Conservation (phyloP, 1,140 invertebrate genomes). For the Drosophila ficusphila region DNA sequence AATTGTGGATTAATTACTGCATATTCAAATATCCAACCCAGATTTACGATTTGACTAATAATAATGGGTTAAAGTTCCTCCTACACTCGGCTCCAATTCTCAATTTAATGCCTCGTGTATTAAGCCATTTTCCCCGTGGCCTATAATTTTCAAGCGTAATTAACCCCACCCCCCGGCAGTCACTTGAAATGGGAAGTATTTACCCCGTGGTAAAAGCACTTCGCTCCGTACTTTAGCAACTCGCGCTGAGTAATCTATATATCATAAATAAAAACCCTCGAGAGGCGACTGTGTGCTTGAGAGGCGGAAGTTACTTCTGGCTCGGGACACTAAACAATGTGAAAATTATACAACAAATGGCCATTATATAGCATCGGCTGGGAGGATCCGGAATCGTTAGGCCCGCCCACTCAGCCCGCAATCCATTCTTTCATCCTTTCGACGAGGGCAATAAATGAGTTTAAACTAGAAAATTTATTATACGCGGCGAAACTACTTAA, state of each 20-base stretch:
- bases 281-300: conserved; percentile 14
- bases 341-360: conserved; percentile 81
- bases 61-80: conserved; percentile 11
- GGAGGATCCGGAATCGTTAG: conserved; percentile 22
- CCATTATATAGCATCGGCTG: conserved; percentile 54
- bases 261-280: conserved; percentile 69
- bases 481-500: conserved; percentile 79
- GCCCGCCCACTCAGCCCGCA: conserved; percentile 13
- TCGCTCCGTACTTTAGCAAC: conserved; percentile 34
- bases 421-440: conserved; percentile 49
- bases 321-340: conserved; percentile 72
- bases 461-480: conserved; percentile 82
- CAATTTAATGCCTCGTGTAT: conserved; percentile 33
- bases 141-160: conserved; percentile 51
- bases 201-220: conserved; percentile 18
- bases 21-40: neutral
- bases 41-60: neutral
- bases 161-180: conserved; percentile 18
- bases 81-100: neutral
- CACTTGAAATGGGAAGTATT: conserved; percentile 2
- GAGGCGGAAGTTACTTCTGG: conserved; percentile 40
- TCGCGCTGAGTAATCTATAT: conserved; percentile 53
- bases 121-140: conserved; percentile 40
- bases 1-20: neutral
- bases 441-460: conserved; percentile 74